Conservation (phyloP, 2,797 vertebrate species). For the Brachyrhaphis roseni region DNA sequence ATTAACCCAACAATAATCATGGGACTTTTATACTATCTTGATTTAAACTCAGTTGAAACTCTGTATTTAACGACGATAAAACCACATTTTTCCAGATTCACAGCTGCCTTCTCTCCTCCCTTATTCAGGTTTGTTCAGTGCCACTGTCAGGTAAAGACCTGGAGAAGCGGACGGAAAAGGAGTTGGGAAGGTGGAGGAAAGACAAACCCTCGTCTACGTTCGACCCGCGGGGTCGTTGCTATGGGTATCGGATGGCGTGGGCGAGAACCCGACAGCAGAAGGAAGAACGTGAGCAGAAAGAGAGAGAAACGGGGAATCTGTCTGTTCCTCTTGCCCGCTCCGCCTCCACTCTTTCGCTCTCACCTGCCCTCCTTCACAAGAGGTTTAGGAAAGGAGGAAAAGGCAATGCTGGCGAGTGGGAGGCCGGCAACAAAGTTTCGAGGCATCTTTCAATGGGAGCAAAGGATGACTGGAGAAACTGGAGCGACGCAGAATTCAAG, state of each 20-base stretch:
- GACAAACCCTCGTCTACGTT: constrained; percentile 80
- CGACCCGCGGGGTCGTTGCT: constrained; percentile 82
- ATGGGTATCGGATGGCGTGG: constrained; percentile 82
- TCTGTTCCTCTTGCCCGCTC: constrained; percentile 72
- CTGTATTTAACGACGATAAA: background rate
- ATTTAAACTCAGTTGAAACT: background rate
- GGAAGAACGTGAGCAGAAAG: constrained; percentile 62
- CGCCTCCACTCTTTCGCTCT: constrained; percentile 79
- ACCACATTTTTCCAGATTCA: background rate
- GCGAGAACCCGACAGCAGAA: constrained; percentile 55
- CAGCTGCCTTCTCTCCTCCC: background rate
- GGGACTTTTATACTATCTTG: background rate
- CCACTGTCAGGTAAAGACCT: constrained; percentile 83
- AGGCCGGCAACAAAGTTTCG: constrained; percentile 38
- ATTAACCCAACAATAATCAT: background rate
- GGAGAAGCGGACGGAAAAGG: constrained; percentile 80
- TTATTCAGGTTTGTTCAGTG: constrained; percentile 83
- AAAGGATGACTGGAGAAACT: constrained; percentile 58
- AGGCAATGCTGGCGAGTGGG: constrained; percentile 49
- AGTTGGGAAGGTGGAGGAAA: constrained; percentile 80
- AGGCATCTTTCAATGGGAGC: constrained; percentile 62
- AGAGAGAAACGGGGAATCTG: constrained; percentile 73
- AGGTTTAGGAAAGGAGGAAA: constrained; percentile 69
- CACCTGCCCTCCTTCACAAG: constrained; percentile 71
- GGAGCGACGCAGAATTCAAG: constrained; percentile 28